Percentiles rank a stretch among this genome's conserved stretches.
These are phyloP conservation scores for Drosophila engyochracea DNA, from an alignment of 2,888 invertebrate genomes.

Conservation along the genomic window DNA sequence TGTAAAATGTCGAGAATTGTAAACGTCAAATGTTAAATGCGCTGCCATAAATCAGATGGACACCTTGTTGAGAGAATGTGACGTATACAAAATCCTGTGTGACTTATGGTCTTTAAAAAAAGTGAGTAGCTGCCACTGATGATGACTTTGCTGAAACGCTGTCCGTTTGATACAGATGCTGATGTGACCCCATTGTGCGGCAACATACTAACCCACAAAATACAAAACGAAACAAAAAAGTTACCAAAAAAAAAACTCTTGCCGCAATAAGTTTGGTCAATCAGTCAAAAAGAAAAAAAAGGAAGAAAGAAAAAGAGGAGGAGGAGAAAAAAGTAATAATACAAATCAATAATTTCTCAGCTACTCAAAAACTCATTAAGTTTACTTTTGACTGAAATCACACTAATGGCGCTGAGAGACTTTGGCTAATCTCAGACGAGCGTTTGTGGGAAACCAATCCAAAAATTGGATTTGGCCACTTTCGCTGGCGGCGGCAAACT, in stretches of 20 bases:
- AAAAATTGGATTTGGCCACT: constrained; percentile 48
- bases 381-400: constrained; percentile 45
- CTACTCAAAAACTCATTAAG: constrained; percentile 73
- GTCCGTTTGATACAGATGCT: constrained; percentile 20
- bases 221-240: not conserved
- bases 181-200: constrained; percentile 30
- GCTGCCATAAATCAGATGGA: constrained; percentile 40
- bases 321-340: constrained; percentile 1
- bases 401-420: constrained; percentile 41
- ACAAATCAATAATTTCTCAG: constrained; percentile 72
- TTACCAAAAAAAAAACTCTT: constrained; percentile 28
- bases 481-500: constrained; percentile 62
- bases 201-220: constrained; percentile 59
- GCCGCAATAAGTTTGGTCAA: constrained; percentile 42
- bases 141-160: constrained; percentile 44
- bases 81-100: constrained; percentile 7
- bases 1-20: constrained; percentile 22
- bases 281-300: constrained; percentile 9
- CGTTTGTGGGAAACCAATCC: constrained; percentile 22
- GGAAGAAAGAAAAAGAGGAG: not conserved
- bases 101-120: constrained; percentile 9
- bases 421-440: constrained; percentile 27
- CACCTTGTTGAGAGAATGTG: not conserved
- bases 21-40: constrained; percentile 44
- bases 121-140: constrained; percentile 9